Evolutionary conservation across 2,888 invertebrate species (phyloP).

Genomic region (Sinhomidia bicolor): DNA sequence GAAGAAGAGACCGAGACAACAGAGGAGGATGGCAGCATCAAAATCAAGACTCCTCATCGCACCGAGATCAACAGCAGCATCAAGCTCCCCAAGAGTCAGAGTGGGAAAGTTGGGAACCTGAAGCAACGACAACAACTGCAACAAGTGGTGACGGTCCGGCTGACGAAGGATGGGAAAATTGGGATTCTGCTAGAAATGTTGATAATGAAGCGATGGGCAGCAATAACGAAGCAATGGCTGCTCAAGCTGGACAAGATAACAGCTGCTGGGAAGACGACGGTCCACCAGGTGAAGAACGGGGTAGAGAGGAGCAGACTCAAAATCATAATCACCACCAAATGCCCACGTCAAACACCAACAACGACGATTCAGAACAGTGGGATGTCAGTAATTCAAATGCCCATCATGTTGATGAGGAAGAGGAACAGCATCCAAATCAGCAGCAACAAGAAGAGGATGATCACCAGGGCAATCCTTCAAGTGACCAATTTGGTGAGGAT

Average conservation of each 20-base stretch:
- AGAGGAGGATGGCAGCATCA: too few relatives aligned
- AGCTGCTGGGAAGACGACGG: conserved; percentile 20
- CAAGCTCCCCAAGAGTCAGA: conserved; percentile 31
- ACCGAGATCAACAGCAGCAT: conserved; percentile 12
- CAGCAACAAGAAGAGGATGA: conserved; percentile 25
- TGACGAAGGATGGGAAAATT: not conserved
- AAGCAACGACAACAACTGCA: not conserved
- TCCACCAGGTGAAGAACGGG: not conserved
- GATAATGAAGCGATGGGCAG: too few relatives aligned
- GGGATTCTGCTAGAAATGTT: not conserved
- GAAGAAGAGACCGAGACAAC: conserved; percentile 10
- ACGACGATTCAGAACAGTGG: not conserved
- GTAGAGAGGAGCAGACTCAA: not conserved
- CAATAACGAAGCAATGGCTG: conserved; percentile 2
- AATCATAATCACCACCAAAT: not conserved
- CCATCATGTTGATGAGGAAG: not conserved
- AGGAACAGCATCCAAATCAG: conserved; percentile 35
- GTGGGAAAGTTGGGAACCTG: conserved; percentile 26
- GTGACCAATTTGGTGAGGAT: not conserved
- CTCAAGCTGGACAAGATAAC: not conserved
- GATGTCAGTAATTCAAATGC: not conserved
- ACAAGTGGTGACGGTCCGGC: too few relatives aligned
- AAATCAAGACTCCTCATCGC: conserved; percentile 10
- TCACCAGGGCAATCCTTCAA: not conserved
- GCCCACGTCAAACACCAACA: not conserved